Base-by-base conservation (phyloP, 1,140 invertebrate genomes). In the Nymphalis io region DNA sequence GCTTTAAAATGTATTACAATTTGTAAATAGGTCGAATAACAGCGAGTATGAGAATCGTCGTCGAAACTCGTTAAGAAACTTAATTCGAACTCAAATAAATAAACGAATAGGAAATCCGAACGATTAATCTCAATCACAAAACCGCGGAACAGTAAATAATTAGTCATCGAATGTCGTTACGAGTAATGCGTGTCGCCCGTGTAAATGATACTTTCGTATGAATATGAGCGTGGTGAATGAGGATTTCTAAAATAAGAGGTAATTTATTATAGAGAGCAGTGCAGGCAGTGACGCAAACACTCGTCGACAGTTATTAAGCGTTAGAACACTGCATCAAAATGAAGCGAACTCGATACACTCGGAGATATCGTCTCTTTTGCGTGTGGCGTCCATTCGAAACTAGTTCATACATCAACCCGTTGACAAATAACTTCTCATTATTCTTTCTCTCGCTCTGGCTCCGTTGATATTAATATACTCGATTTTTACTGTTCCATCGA, bases 261-360 rank as follows among this genome's bases (percentile, higher is more conserved):
- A 78, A 89, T 89, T 87, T 91, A 91, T 90, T 84, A 88, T 80
- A 72, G 79, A 81, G 79, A 82, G 76, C 76, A 78, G 70, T 84
- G 84, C 81, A 81, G 80, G 70, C 76, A 77, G 82, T 88, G 88
- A 90, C 85, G 87, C 87, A 88, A 89, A 90, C 86, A 81, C 68
- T 82, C 81, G 84, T 80, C 80, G 88, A 90, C 88, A 90, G 87
- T 83, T 89, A 90, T 87, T 88, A 90, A 89, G 87, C 80, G 84
- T 53, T 84, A 80, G 82, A 82, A 81, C 81, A 80, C 72, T 77
- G 81, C 84, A 84, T 80, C 76, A 78, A 82, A 84, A 82, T 69
- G 77, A 75, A 78, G 51, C 51, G 80, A 82, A 86, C 78, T 80
- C 78, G 80, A 86, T 76, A 78, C 77, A 68, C 59, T 64, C 72